Evolutionary conservation across 1,140 invertebrate species (phyloP).

Genomic region (Parasteatoda tepidariorum): DNA sequence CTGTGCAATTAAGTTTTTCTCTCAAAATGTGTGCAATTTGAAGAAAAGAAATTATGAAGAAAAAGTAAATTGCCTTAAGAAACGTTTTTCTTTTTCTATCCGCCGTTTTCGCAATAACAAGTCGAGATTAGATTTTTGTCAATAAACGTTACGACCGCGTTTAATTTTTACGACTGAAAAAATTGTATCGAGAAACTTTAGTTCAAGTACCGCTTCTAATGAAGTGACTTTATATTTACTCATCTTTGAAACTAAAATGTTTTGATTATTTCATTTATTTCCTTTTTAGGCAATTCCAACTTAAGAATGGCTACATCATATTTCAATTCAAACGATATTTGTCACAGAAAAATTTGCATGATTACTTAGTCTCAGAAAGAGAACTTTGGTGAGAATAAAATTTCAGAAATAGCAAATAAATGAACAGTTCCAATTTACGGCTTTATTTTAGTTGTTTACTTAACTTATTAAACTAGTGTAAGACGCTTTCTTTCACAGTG

Average conservation of each 20-base stretch:
- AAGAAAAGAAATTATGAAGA: not conserved
- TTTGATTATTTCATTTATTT: constrained; percentile 6
- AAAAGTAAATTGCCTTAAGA: constrained; percentile 41
- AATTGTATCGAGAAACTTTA: constrained; percentile 12
- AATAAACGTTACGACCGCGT: constrained; percentile 31
- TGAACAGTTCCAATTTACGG: not conserved
- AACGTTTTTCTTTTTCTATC: constrained; percentile 5
- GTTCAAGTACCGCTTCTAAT: constrained; percentile 6
- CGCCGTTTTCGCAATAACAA: constrained; percentile 5
- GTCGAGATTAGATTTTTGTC: not conserved
- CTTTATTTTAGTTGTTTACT: not conserved
- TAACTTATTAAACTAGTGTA: not conserved
- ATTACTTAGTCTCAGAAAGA: constrained; percentile 16
- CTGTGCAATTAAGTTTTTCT: constrained; percentile 1
- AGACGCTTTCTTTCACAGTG: no score
- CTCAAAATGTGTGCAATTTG: not conserved
- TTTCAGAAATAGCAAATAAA: not conserved
- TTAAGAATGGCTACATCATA: constrained; percentile 10
- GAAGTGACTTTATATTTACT: constrained; percentile 32
- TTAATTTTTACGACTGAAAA: constrained; percentile 37
- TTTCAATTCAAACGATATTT: constrained; percentile 21
- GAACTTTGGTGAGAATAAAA: constrained; percentile 8
- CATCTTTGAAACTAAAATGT: constrained; percentile 33
- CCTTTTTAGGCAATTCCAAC: not conserved
- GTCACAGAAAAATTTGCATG: not conserved